Conservation (phyloP, 1,140 invertebrate species). For the Hyposmocoma kahamanoa region DNA sequence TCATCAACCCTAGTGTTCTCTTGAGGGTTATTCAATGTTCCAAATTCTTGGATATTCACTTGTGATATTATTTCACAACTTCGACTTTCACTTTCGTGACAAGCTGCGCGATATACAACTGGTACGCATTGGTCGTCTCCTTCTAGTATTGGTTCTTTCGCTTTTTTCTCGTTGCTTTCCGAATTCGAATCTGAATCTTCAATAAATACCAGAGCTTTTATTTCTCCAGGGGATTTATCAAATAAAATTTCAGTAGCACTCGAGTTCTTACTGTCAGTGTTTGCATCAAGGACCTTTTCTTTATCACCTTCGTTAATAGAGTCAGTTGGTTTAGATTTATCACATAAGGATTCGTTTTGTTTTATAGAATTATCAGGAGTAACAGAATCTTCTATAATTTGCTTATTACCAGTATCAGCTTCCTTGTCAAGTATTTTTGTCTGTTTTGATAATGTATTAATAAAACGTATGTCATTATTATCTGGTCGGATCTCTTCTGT, state of each 20-base stretch:
- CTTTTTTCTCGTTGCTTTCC: slow-evolving; percentile 17
- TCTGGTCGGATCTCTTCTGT: no score
- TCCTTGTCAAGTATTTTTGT: not conserved
- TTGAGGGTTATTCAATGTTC: not conserved
- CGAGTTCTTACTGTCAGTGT: not conserved
- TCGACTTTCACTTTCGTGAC: not conserved
- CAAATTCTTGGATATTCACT: slow-evolving; percentile 3
- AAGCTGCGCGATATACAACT: slow-evolving; percentile 22
- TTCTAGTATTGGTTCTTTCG: slow-evolving; percentile 9
- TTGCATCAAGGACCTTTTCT: not conserved
- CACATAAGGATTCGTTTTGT: not conserved
- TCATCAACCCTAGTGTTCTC: slow-evolving; percentile 12
- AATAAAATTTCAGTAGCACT: slow-evolving; percentile 22
- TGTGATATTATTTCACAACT: not conserved
- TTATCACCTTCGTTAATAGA: slow-evolving; percentile 8
- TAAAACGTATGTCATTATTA: no score
- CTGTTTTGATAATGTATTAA: no score
- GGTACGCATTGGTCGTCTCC: slow-evolving; percentile 52
- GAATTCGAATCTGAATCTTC: slow-evolving; percentile 48
- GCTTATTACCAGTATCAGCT: not conserved
- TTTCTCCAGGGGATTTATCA: slow-evolving; percentile 20
- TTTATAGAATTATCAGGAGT: not conserved
- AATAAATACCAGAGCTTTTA: slow-evolving; percentile 31
- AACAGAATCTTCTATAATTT: not conserved
- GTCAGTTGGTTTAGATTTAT: not conserved